Evolutionary conservation across 2,113 vertebrate genomes (phyloP).

Genomic region (Raphicerus campestris): DNA sequence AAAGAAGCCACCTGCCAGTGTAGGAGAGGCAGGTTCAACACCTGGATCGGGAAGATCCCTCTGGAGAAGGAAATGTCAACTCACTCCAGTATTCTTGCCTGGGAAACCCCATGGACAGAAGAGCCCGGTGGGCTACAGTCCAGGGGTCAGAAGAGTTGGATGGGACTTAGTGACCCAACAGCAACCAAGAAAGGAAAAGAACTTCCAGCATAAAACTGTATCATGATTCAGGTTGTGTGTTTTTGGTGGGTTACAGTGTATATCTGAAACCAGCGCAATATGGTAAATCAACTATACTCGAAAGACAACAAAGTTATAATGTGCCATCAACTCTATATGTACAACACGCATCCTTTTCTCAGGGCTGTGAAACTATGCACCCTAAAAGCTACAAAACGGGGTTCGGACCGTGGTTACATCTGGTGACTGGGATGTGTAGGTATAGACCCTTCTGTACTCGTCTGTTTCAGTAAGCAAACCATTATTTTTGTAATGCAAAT

Average conservation of each 20-base stretch:
- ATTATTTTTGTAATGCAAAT: slow-evolving; percentile 33
- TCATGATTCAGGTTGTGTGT: background rate
- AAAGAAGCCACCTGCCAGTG: background rate
- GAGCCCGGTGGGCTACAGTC: background rate
- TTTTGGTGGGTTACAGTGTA: background rate
- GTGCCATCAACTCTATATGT: background rate
- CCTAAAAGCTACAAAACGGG: background rate
- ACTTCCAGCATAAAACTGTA: background rate
- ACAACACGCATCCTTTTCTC: background rate
- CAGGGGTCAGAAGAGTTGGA: background rate
- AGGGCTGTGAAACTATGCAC: background rate
- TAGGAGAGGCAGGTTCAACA: background rate
- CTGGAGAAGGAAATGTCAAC: background rate
- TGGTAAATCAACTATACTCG: background rate
- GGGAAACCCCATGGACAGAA: background rate
- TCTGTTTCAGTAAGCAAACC: background rate
- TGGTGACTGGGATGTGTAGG: background rate
- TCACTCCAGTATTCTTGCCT: background rate
- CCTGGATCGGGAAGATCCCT: background rate
- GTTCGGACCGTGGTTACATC: background rate
- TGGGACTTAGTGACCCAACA: background rate
- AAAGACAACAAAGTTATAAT: background rate
- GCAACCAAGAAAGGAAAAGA: background rate
- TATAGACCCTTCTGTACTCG: background rate
- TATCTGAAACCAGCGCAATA: background rate